A percentile compares a stretch with the other conserved stretches of the same genome.
Evolutionary conservation across 2,888 invertebrate genomes (phyloP).

Genomic region (Acanthosepion lycidas): DNA sequence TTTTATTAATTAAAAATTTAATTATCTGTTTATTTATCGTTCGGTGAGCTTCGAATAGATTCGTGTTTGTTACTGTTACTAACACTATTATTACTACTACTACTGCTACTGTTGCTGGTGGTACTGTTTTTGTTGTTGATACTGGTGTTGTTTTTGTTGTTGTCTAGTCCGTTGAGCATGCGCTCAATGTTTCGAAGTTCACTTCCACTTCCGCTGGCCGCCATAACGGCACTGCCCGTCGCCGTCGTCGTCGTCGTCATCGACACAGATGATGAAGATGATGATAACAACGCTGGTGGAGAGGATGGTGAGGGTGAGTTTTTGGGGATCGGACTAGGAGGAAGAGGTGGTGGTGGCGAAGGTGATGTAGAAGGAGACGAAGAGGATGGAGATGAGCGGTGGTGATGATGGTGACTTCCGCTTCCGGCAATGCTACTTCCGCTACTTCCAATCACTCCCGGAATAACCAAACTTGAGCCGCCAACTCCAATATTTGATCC

Average conservation of each 20-base stretch:
- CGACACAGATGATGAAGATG: slow-evolving; percentile 35
- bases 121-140: not conserved
- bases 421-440: slow-evolving; percentile 33
- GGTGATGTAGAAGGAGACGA: slow-evolving; percentile 21
- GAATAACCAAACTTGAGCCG: slow-evolving; percentile 45
- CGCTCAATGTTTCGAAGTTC: slow-evolving; percentile 97
- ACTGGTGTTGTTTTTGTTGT: slow-evolving; percentile 69
- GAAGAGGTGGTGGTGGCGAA: not conserved
- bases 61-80: not conserved
- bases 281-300: slow-evolving; percentile 1
- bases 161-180: slow-evolving; percentile 96
- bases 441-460: slow-evolving; percentile 7
- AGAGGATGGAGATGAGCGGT: slow-evolving; percentile 33
- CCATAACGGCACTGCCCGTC: slow-evolving; percentile 3
- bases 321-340: slow-evolving; percentile 21
- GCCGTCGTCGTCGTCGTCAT: slow-evolving; percentile 50
- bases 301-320: slow-evolving; percentile 33
- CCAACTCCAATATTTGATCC: slow-evolving; percentile 55
- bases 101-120: not conserved
- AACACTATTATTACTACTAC: not conserved
- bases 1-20: not conserved
- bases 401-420: slow-evolving; percentile 15
- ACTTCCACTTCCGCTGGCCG: slow-evolving; percentile 77
- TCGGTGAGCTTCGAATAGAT: not conserved
- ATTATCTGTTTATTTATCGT: not conserved